phyloP scores from a whole-genome alignment of 2,113 vertebrate species.

The Crypturellus undulatus region DNA sequence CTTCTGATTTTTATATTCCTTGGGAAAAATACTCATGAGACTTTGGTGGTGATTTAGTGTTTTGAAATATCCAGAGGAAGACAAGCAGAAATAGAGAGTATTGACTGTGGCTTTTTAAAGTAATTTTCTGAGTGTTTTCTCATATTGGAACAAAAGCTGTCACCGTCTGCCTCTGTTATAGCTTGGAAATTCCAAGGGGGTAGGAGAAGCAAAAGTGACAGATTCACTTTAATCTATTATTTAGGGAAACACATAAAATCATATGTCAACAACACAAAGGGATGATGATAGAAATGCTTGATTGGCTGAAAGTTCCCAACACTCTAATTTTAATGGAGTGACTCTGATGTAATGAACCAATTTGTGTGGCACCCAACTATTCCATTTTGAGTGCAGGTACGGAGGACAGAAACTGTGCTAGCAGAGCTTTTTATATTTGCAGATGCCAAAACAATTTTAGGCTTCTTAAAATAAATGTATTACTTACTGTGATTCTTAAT shows the following conservation, averaged over 20 bases:
- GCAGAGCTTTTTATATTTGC: not conserved
- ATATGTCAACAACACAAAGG: not conserved
- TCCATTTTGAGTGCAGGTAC: not conserved
- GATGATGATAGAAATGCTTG: slow-evolving; percentile 6
- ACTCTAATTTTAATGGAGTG: not conserved
- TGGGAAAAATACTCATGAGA: not conserved
- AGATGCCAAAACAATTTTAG: not conserved
- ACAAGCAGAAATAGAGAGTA: not conserved
- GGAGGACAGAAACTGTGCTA: not conserved
- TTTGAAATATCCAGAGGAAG: slow-evolving; percentile 4
- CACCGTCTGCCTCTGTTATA: slow-evolving; percentile 2
- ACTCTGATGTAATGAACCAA: not conserved
- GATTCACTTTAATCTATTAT: slow-evolving; percentile 49
- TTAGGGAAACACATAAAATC: slow-evolving; percentile 5
- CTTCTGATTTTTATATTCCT: slow-evolving; percentile 7
- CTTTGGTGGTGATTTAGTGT: not conserved
- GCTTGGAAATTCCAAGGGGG: slow-evolving; percentile 20
- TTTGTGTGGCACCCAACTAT: not conserved
- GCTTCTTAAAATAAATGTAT: not conserved
- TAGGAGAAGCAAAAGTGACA: slow-evolving; percentile 7
- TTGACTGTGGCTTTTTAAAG: not conserved
- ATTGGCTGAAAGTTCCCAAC: not conserved
- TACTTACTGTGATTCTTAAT: not conserved
- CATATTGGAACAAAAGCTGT: slow-evolving; percentile 34
- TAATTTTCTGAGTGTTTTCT: not conserved